These are phyloP conservation scores for Ophion slaviceki DNA, from an alignment of 2,888 invertebrate genomes.

Conservation along the genomic window DNA sequence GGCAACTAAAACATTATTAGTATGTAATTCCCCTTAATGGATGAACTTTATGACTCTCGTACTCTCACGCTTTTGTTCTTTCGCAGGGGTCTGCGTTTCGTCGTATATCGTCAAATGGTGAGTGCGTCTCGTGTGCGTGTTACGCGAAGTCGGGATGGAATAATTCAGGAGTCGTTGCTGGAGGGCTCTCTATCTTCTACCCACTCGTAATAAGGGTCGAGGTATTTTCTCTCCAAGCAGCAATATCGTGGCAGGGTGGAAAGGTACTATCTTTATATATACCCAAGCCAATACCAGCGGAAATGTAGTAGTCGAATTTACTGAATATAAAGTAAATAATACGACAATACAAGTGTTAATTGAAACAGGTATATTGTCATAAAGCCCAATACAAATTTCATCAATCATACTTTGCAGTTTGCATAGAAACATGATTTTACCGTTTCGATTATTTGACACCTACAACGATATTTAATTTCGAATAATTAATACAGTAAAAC, in stretches of 20 bases:
- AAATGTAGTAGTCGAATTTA: no score
- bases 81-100: conserved; percentile 25
- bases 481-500: no score
- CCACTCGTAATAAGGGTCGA: conserved; percentile 19
- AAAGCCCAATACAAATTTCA: no score
- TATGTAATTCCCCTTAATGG: conserved; percentile 49
- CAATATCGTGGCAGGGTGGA: not conserved
- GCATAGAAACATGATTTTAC: no score
- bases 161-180: conserved; percentile 43
- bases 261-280: not conserved
- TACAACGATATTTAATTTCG: no score
- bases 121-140: conserved; percentile 25
- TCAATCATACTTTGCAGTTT: no score
- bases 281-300: no score
- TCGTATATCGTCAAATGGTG: not conserved
- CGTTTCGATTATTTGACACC: no score
- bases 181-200: conserved; percentile 21
- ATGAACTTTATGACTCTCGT: conserved; percentile 27
- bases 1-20: conserved; percentile 40
- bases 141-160: conserved; percentile 31
- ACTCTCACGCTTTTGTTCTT: conserved; percentile 46
- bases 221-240: conserved; percentile 26
- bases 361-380: no score
- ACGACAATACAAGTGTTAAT: no score
- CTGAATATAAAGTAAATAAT: no score